phyloP scores from a whole-genome alignment of 2,113 vertebrate genomes.

The Poeciliopsis occidentalis region DNA sequence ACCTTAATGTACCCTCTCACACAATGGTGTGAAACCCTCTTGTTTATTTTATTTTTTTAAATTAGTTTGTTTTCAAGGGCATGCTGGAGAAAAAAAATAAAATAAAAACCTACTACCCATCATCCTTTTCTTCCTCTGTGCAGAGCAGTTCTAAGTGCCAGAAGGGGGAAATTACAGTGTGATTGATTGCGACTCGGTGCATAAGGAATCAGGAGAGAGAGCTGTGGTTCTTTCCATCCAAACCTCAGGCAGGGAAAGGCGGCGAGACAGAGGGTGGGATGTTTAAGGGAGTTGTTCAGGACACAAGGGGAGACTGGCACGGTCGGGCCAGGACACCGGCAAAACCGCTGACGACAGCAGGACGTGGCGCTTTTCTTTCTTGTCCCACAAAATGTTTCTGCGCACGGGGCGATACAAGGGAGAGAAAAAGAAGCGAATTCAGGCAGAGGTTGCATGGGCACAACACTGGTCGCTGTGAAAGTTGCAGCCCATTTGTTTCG shows the following conservation, averaged over 20 bases:
- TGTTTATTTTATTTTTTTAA: neutral
- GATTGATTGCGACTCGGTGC: constrained; percentile 47
- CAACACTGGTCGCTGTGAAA: constrained; percentile 1
- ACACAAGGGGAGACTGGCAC: constrained; percentile 53
- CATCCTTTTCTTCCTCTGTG: constrained; percentile 33
- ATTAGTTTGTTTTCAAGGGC: constrained; percentile 48
- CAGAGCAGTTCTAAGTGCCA: constrained; percentile 38
- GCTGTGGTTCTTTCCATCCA: constrained; percentile 21
- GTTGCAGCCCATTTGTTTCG: constrained; percentile 46
- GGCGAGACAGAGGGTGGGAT: neutral
- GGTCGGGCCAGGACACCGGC: constrained; percentile 53
- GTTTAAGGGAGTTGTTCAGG: constrained; percentile 50
- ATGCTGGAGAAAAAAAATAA: constrained; percentile 10
- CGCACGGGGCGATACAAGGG: neutral
- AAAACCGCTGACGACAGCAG: constrained; percentile 69
- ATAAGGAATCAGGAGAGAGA: constrained; percentile 25
- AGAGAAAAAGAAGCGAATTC: neutral
- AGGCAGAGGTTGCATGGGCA: constrained; percentile 9
- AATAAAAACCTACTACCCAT: constrained; percentile 7
- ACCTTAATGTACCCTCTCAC: constrained; percentile 21
- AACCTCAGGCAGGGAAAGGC: constrained; percentile 2
- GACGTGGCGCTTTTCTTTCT: constrained; percentile 4
- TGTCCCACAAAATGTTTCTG: neutral
- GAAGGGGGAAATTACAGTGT: constrained; percentile 44
- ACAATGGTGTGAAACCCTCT: constrained; percentile 1